Percentiles rank a stretch among this genome's conserved stretches.
Evolutionary conservation across 2,797 vertebrate species (phyloP).

Genomic region (Echiichthys vipera): DNA sequence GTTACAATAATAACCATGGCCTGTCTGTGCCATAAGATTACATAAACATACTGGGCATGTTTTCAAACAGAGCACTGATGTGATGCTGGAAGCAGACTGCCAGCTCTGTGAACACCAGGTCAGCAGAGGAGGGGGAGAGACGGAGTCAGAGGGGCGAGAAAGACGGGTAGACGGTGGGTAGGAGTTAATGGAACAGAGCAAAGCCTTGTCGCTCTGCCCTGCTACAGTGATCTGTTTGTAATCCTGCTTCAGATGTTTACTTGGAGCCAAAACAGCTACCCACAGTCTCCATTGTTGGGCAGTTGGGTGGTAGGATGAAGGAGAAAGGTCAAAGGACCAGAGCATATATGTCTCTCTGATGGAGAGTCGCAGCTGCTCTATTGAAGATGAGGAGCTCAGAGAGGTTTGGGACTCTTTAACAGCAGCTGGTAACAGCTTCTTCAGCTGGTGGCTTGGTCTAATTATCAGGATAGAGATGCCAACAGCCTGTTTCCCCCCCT

Average conservation of each 20-base stretch:
- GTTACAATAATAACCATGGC: slow-evolving; percentile 60
- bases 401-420: slow-evolving; percentile 58
- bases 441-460: slow-evolving; percentile 79
- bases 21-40: slow-evolving; percentile 55
- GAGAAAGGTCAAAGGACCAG: slow-evolving; percentile 55
- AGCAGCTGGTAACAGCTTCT: slow-evolving; percentile 77
- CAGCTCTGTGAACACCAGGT: slow-evolving; percentile 42
- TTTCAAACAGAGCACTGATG: slow-evolving; percentile 66
- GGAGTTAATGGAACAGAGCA: slow-evolving; percentile 55
- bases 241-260: slow-evolving; percentile 66
- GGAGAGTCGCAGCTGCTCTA: slow-evolving; percentile 77
- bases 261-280: slow-evolving; percentile 48
- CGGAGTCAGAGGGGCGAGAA: slow-evolving; percentile 19
- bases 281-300: slow-evolving; percentile 70
- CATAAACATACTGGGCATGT: slow-evolving; percentile 61
- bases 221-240: slow-evolving; percentile 69
- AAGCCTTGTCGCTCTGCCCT: slow-evolving; percentile 35
- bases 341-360: slow-evolving; percentile 34
- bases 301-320: slow-evolving; percentile 49
- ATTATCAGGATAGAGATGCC: slow-evolving; percentile 69
- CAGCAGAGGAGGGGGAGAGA: slow-evolving; percentile 36
- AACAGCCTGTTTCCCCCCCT: slow-evolving; percentile 55
- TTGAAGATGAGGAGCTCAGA: slow-evolving; percentile 57
- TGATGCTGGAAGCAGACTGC: slow-evolving; percentile 42
- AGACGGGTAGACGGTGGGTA: slow-evolving; percentile 23